Conservation (phyloP, 1,140 invertebrate species). For the Brachionus paranguensis region DNA sequence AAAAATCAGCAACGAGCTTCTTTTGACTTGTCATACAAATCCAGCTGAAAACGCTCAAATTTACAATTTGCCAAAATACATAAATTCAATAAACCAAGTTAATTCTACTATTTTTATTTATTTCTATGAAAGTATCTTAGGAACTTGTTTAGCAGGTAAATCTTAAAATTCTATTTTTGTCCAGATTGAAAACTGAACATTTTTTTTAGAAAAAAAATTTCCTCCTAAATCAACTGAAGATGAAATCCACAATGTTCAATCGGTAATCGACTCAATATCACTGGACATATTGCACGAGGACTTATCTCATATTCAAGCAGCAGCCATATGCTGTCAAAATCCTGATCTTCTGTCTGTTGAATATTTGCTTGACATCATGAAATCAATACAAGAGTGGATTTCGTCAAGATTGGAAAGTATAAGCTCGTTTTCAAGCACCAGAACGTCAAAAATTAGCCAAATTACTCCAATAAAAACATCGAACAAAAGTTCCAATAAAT, state of each 20-base stretch:
- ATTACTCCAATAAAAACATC: not conserved
- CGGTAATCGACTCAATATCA: conserved; percentile 52
- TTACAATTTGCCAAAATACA: not conserved
- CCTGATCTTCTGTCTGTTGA: conserved; percentile 46
- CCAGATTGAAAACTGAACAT: not conserved
- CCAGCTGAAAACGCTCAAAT: not conserved
- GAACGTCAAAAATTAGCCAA: not conserved
- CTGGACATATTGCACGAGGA: conserved; percentile 50
- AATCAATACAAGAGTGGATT: conserved; percentile 42
- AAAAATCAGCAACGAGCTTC: not conserved
- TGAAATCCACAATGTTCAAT: conserved; percentile 53
- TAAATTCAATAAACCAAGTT: not conserved
- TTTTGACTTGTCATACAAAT: not conserved
- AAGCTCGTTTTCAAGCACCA: not conserved
- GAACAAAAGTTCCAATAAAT: not conserved
- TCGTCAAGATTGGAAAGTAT: conserved; percentile 9
- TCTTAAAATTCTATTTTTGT: not conserved
- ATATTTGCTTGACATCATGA: conserved; percentile 52
- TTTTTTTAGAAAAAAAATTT: conserved; percentile 3
- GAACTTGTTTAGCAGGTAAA: not conserved
- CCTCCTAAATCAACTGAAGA: conserved; percentile 44
- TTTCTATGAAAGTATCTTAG: conserved; percentile 27
- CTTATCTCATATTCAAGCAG: conserved; percentile 50
- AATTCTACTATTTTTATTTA: conserved; percentile 3
- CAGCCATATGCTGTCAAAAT: conserved; percentile 43